phyloP scores from a whole-genome alignment of 2,113 vertebrate species.

The Epinephelus cyanopodus region DNA sequence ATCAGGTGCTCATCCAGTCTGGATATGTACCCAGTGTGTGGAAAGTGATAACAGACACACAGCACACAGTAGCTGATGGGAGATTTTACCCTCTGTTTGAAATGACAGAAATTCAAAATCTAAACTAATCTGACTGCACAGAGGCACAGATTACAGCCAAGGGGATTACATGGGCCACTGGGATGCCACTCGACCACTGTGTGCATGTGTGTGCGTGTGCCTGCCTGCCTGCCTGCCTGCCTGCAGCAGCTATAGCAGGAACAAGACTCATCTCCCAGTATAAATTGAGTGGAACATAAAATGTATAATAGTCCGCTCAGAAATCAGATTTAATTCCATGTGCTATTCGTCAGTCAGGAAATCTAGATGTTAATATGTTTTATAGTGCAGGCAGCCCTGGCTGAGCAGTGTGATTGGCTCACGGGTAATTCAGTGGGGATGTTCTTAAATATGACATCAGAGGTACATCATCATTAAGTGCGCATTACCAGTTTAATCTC shows the following conservation, averaged over 20 bases:
- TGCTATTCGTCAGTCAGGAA: slow-evolving; percentile 34
- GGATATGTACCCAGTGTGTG: not conserved
- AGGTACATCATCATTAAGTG: slow-evolving; percentile 61
- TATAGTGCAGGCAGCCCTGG: slow-evolving; percentile 4
- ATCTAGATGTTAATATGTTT: slow-evolving; percentile 44
- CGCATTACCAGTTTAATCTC: slow-evolving; percentile 61
- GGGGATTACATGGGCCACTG: slow-evolving; percentile 74
- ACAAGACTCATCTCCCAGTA: slow-evolving; percentile 31
- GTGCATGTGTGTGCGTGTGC: not conserved
- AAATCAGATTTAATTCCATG: slow-evolving; percentile 32
- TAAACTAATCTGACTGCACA: slow-evolving; percentile 77
- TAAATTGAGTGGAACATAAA: slow-evolving; percentile 38
- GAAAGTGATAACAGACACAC: slow-evolving; percentile 8
- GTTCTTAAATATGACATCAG: slow-evolving; percentile 70
- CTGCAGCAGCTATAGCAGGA: slow-evolving; percentile 26
- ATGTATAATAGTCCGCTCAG: slow-evolving; percentile 39
- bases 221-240: not conserved
- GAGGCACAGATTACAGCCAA: slow-evolving; percentile 79
- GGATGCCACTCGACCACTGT: slow-evolving; percentile 60
- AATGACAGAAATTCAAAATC: slow-evolving; percentile 69
- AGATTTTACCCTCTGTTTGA: slow-evolving; percentile 51
- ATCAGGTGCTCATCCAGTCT: not conserved
- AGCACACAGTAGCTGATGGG: slow-evolving; percentile 18
- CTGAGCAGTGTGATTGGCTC: slow-evolving; percentile 50
- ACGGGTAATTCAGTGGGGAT: slow-evolving; percentile 43